Percentiles rank a stretch among this genome's conserved stretches.
These are phyloP conservation scores for Abrostola tripartita DNA, from an alignment of 2,888 invertebrate species.

Conservation along the genomic window DNA sequence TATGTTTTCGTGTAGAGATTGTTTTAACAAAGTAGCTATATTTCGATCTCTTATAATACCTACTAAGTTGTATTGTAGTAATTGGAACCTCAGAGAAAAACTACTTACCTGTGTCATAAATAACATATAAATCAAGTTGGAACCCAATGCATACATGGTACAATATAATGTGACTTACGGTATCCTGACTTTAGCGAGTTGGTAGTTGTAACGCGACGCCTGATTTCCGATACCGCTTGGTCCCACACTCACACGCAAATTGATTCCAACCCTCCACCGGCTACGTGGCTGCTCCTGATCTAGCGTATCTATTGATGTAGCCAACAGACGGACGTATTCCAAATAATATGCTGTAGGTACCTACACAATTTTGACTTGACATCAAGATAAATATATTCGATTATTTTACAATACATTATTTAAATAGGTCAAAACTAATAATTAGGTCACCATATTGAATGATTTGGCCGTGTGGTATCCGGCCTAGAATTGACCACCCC, in stretches of 20 bases:
- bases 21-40: constrained; percentile 19
- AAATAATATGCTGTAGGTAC: not conserved
- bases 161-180: not conserved
- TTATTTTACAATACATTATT: no score
- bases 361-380: not conserved
- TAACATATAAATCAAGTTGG: no score
- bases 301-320: not conserved
- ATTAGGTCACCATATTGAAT: no score
- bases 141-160: no score
- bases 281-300: constrained; percentile 1
- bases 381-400: not conserved
- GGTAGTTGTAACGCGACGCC: not conserved
- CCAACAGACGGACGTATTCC: not conserved
- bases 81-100: not conserved
- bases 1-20: constrained; percentile 35
- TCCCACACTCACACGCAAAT: constrained; percentile 10
- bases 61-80: not conserved
- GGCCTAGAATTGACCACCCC: no score
- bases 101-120: not conserved
- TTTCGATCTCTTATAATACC: constrained; percentile 2
- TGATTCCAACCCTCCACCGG: constrained; percentile 5
- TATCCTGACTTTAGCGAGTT: not conserved
- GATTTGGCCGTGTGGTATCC: no score
- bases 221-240: not conserved
- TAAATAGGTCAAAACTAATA: no score